Evolutionary conservation across 1,140 invertebrate species (phyloP).

Genomic region (Aphelinus certus): DNA sequence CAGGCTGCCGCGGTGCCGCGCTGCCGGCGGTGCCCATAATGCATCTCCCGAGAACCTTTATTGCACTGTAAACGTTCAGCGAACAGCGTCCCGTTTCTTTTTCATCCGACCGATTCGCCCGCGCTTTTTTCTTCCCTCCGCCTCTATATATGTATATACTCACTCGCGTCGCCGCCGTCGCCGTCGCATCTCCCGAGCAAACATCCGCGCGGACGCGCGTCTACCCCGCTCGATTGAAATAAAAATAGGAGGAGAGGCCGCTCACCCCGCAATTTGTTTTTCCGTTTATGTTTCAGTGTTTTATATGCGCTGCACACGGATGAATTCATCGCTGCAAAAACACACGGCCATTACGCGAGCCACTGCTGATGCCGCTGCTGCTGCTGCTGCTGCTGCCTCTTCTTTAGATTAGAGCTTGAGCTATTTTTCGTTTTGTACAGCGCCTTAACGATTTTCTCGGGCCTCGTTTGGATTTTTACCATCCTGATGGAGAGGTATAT

Average conservation of each 20-base stretch:
- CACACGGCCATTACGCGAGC: neutral
- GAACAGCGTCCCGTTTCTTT: conserved; percentile 13
- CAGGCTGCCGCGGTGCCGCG: neutral
- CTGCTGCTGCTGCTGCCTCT: neutral
- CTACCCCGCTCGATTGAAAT: conserved; percentile 31
- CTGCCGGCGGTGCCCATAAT: conserved; percentile 14
- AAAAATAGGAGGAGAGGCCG: conserved; percentile 37
- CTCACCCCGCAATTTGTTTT: conserved; percentile 26
- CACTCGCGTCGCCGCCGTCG: too few species aligned
- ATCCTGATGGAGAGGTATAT: too few species aligned
- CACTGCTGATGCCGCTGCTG: neutral
- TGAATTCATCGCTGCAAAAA: neutral
- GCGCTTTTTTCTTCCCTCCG: conserved; percentile 6
- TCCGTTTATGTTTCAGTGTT: neutral
- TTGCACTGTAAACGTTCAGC: conserved; percentile 37
- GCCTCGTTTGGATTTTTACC: neutral
- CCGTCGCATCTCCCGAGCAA: conserved; percentile 1
- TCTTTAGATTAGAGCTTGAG: neutral
- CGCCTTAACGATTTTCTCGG: neutral
- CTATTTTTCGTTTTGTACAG: neutral
- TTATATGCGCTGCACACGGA: neutral
- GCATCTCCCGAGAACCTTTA: conserved; percentile 20
- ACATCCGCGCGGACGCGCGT: conserved; percentile 17
- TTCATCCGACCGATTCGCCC: neutral
- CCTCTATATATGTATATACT: too few species aligned